A percentile compares a stretch with the other conserved stretches of the same genome.
phyloP scores from a whole-genome alignment of 2,888 invertebrate genomes.

The Agriopis aurantiaria region DNA sequence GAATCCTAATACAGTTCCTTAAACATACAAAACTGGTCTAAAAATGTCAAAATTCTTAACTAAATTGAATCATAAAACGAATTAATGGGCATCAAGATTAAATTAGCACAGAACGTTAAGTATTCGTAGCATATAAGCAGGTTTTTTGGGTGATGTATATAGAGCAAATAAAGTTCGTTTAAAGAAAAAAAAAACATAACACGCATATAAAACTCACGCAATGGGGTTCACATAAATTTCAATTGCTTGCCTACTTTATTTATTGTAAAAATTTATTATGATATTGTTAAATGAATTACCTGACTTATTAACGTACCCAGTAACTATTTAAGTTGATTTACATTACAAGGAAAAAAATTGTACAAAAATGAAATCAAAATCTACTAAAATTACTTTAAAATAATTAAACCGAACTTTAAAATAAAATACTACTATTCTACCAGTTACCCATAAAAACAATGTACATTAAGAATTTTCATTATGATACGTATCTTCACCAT shows the following conservation, averaged over 20 bases:
- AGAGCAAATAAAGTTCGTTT: neutral
- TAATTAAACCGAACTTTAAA: too few species aligned
- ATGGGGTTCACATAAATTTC: neutral
- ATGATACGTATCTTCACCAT: too few species aligned
- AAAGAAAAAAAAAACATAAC: neutral
- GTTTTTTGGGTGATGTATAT: neutral
- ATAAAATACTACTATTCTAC: too few species aligned
- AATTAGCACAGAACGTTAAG: neutral
- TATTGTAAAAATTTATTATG: too few species aligned
- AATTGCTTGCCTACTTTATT: neutral
- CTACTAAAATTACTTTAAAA: too few species aligned
- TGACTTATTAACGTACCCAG: too few species aligned
- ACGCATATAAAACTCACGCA: neutral
- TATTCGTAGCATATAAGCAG: neutral
- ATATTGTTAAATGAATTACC: too few species aligned
- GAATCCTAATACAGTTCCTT: conserved; percentile 15
- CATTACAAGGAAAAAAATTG: too few species aligned
- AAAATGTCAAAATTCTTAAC: conserved; percentile 4
- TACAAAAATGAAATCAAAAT: too few species aligned
- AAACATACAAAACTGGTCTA: conserved; percentile 18
- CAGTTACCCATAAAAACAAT: too few species aligned
- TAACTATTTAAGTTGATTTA: too few species aligned
- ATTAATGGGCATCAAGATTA: neutral
- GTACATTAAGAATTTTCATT: too few species aligned
- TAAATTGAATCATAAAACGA: conserved; percentile 14